Conservation (phyloP, 1,140 invertebrate species). For the Schmidtea mediterranea region DNA sequence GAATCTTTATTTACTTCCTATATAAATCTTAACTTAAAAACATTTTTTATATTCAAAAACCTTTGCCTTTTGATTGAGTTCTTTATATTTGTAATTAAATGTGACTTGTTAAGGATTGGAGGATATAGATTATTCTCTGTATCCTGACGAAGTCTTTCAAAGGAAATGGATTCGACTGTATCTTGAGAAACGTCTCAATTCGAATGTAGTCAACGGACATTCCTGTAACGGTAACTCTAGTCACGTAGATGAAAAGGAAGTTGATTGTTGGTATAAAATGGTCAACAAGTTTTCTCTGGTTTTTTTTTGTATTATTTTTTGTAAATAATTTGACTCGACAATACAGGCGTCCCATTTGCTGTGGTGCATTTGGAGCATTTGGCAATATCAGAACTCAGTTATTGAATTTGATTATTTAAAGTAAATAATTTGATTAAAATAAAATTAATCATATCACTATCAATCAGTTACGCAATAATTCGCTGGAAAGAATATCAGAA, state of each 20-base stretch:
- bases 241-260: too few species aligned
- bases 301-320: not conserved
- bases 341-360: not conserved
- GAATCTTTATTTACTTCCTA: too few species aligned
- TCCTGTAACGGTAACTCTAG: not conserved
- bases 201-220: not conserved
- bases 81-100: too few species aligned
- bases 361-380: not conserved
- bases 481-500: too few species aligned
- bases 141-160: not conserved
- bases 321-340: not conserved
- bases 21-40: too few species aligned
- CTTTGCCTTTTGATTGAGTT: too few species aligned
- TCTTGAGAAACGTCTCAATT: not conserved
- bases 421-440: not conserved
- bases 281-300: too few species aligned
- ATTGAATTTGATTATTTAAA: conserved; percentile 1
- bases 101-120: not conserved
- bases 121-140: not conserved
- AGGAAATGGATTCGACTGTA: not conserved
- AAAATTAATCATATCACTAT: too few species aligned
- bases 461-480: too few species aligned
- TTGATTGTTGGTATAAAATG: too few species aligned
- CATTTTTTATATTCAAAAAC: too few species aligned
- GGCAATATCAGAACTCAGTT: not conserved